Evolutionary conservation across 2,888 invertebrate genomes (phyloP).

Genomic region (Slavum lentiscoides): DNA sequence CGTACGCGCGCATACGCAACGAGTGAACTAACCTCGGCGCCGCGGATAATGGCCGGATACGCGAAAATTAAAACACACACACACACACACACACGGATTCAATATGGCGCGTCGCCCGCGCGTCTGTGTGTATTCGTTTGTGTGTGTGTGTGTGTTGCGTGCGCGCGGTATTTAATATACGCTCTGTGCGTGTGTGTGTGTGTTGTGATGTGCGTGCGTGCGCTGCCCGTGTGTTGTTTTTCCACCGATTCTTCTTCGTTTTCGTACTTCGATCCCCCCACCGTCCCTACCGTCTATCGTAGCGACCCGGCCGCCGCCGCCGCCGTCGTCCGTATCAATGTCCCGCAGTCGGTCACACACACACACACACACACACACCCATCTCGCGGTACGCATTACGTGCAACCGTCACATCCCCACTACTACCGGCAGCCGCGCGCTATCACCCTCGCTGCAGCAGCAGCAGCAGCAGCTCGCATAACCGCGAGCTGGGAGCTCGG

Average conservation of each 20-base stretch:
- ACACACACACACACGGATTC: constrained; percentile 36
- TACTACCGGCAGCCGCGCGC: neutral
- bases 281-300: constrained; percentile 1
- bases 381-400: constrained; percentile 2
- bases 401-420: neutral
- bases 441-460: neutral
- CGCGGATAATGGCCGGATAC: constrained; percentile 49
- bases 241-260: constrained; percentile 54
- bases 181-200: constrained; percentile 9
- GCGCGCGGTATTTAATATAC: neutral
- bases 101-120: constrained; percentile 43
- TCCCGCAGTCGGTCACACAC: constrained; percentile 45
- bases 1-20: neutral
- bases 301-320: constrained; percentile 23
- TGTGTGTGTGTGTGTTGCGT: constrained; percentile 31
- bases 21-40: neutral
- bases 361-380: constrained; percentile 38
- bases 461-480: neutral
- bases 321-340: constrained; percentile 40
- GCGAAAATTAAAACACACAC: constrained; percentile 50
- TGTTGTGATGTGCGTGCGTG: too few relatives aligned
- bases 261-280: constrained; percentile 44
- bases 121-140: neutral
- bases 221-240: constrained; percentile 43
- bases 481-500: neutral